Percentiles rank a stretch among this genome's conserved stretches.
Conservation (phyloP, 2,797 vertebrate species). For the Chromobotia macracanthus region DNA sequence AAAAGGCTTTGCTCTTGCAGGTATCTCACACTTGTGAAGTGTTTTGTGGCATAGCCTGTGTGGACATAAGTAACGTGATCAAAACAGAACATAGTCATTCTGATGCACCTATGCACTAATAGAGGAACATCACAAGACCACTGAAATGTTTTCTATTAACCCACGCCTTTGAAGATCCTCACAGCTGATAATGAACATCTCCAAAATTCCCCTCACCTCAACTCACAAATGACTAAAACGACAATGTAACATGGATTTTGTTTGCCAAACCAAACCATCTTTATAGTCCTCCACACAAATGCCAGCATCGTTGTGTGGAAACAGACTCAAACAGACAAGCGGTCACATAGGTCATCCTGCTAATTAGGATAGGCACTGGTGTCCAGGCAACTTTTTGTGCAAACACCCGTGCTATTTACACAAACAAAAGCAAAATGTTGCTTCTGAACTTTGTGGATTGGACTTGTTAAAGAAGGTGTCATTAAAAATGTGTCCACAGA, state of each 20-base stretch:
- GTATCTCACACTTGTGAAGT: not conserved
- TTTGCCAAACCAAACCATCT: not conserved
- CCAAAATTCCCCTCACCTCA: not conserved
- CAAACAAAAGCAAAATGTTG: constrained; percentile 49
- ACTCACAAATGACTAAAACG: not conserved
- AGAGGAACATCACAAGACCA: not conserved
- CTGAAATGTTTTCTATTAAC: not conserved
- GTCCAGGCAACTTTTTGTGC: not conserved
- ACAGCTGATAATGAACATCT: not conserved
- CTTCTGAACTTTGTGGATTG: constrained; percentile 26
- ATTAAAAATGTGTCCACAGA: constrained; percentile 43
- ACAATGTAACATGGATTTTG: not conserved
- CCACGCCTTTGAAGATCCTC: not conserved
- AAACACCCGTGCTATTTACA: constrained; percentile 35
- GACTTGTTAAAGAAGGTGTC: constrained; percentile 40
- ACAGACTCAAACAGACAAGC: constrained; percentile 37
- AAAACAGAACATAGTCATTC: not conserved
- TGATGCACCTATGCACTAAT: not conserved
- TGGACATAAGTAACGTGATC: not conserved
- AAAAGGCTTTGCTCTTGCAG: not conserved
- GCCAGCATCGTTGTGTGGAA: not conserved
- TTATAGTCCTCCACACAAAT: constrained; percentile 9
- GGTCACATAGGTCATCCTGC: constrained; percentile 2
- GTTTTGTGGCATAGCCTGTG: not conserved
- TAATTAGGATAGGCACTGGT: constrained; percentile 32